Base-by-base conservation (phyloP, 2,888 invertebrate genomes). In the Craniophora ligustri region DNA sequence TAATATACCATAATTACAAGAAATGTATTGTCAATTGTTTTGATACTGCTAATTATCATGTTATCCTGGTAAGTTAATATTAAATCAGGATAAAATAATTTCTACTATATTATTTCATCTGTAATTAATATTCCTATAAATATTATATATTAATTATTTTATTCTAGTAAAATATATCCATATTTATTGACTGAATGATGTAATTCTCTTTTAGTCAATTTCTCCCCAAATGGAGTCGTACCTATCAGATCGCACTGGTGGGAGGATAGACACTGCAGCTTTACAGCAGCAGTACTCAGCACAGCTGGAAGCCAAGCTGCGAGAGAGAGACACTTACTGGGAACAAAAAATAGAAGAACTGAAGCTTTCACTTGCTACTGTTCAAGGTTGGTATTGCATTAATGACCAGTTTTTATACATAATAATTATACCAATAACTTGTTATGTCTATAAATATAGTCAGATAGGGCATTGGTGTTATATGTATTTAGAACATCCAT, bases 361-460 rank as follows among this genome's bases (percentile, higher is more conserved):
- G 59, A 95, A 95, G 74, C 77, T 89, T 45, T 86, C 89, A 32
- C 76, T 89, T 3, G 84, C 90, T n/a, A 94, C 95, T 51, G 95
- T 96, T 2, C 97, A 97, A 95, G 96, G 96, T 96, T 85, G 67
- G 76, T 26, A n/a, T 26, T n/a, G 54, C 21, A 40, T 66, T 38
- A 28, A 38, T 7, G 8, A 45, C 54, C 16, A 2, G 0, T 51
- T 56, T 50, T 51, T 49, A 10, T 5, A 13, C 23, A 14, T 8
- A 15, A 32, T n/a, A n/a, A n/a, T n/a, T n/a, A n/a, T n/a, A n/a
- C n/a, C 3, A 26, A 26, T 26, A n/a, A n/a, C 26, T 26, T 26
- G 26, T 2, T 26, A n/a, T n/a, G n/a, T n/a, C 26, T n/a, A n/a
- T 26, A n/a, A 26, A 26, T n/a, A 26, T 10, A n/a, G 4, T n/a